Percentiles rank a stretch among this genome's conserved stretches.
phyloP scores from a whole-genome alignment of 2,797 vertebrate species.

The Periophthalmus magnuspinnatus region DNA sequence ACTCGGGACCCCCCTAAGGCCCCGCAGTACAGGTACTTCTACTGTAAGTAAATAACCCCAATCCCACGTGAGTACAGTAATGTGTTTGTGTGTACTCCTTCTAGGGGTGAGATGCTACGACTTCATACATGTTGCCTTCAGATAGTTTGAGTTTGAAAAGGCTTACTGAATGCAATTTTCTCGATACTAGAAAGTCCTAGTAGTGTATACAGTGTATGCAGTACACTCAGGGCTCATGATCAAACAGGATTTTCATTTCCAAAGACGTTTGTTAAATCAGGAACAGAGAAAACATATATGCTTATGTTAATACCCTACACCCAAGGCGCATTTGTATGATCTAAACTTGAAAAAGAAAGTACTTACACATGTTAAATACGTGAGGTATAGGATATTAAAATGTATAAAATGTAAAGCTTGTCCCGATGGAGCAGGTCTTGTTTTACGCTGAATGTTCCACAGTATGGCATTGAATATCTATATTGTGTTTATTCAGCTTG shows the following conservation, averaged over 20 bases:
- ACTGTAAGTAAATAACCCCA: conserved; percentile 60
- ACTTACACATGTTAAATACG: too few species aligned
- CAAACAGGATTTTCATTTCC: not conserved
- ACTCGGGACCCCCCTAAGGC: conserved; percentile 44
- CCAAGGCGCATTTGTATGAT: not conserved
- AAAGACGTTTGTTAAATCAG: not conserved
- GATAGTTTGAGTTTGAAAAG: not conserved
- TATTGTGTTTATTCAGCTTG: too few species aligned
- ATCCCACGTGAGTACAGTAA: conserved; percentile 34
- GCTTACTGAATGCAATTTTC: not conserved
- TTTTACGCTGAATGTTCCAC: too few species aligned
- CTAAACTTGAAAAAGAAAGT: not conserved
- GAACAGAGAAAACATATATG: not conserved
- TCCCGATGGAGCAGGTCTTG: too few species aligned
- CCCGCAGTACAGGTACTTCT: conserved; percentile 35
- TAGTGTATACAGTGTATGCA: not conserved
- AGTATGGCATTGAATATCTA: too few species aligned
- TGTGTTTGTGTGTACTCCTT: conserved; percentile 29
- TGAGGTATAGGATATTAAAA: too few species aligned
- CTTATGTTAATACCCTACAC: not conserved
- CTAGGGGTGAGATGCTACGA: conserved; percentile 46
- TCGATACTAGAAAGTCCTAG: not conserved
- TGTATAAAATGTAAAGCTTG: too few species aligned
- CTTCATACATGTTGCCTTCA: conserved; percentile 8
- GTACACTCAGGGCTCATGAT: not conserved